Conservation (phyloP, 1,140 invertebrate genomes). For the Zaprionus inermis region DNA sequence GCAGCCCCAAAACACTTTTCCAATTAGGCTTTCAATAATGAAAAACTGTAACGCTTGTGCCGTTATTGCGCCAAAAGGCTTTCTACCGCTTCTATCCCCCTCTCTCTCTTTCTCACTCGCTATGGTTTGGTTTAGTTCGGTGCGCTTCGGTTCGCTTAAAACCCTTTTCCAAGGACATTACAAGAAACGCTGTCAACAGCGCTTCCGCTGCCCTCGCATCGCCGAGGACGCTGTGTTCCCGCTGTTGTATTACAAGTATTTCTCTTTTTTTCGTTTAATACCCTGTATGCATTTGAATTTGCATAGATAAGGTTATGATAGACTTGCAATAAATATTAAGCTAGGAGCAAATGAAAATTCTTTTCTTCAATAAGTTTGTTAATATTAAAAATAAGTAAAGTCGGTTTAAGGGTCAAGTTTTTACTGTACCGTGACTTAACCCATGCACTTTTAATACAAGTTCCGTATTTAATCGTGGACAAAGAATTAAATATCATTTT, state of each 20-base stretch:
- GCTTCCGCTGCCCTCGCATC: conserved; percentile 24
- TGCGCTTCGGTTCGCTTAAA: conserved; percentile 31
- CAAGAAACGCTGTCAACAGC: conserved; percentile 46
- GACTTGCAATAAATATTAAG: not conserved
- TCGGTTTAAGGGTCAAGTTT: too few species aligned
- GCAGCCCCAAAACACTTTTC: conserved; percentile 79
- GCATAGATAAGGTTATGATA: not conserved
- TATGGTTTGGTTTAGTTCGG: not conserved
- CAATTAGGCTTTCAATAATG: conserved; percentile 77
- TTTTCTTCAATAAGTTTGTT: too few species aligned
- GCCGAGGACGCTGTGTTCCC: conserved; percentile 22
- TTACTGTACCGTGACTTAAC: too few species aligned
- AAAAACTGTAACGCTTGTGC: conserved; percentile 55
- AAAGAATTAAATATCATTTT: too few species aligned
- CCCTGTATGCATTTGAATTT: not conserved
- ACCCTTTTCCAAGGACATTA: conserved; percentile 71
- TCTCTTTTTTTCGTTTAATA: conserved; percentile 12
- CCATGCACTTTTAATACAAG: too few species aligned
- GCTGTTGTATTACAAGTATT: conserved; percentile 67
- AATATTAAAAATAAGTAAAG: too few species aligned
- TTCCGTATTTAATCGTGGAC: too few species aligned
- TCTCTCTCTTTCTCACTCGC: not conserved
- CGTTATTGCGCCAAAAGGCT: conserved; percentile 54
- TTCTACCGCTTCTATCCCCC: conserved; percentile 4
- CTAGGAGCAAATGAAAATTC: not conserved